Evolutionary conservation across 2,888 invertebrate species (phyloP).

Genomic region (Furcula furcula): DNA sequence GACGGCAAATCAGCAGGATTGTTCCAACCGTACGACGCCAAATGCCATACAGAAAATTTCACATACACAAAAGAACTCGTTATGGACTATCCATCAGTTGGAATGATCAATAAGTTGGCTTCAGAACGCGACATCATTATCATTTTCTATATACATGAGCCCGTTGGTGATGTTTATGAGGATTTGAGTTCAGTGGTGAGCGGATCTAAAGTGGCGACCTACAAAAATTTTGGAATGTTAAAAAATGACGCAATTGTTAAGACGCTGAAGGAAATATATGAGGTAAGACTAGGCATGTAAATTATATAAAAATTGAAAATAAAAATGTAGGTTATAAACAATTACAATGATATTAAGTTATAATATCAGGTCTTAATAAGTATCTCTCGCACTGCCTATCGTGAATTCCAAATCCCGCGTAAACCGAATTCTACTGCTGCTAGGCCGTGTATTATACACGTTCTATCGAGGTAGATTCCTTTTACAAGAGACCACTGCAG

Average conservation of each 20-base stretch:
- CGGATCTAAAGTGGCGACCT: slow-evolving; percentile 35
- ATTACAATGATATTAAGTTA: no score
- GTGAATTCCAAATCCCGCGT: no score
- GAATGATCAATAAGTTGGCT: slow-evolving; percentile 80
- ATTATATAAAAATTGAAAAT: no score
- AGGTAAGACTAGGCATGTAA: slow-evolving; percentile 33
- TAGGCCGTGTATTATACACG: no score
- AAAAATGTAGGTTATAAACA: no score
- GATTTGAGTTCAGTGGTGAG: slow-evolving; percentile 31
- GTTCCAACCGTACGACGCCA: slow-evolving; percentile 86
- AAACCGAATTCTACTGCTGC: no score
- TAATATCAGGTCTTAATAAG: no score
- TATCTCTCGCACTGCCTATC: no score
- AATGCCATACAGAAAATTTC: slow-evolving; percentile 82
- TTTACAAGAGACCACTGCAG: no score
- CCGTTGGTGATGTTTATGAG: slow-evolving; percentile 25
- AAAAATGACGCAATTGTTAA: slow-evolving; percentile 14
- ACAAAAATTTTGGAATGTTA: no score
- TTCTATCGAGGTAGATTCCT: no score
- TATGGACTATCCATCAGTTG: slow-evolving; percentile 91
- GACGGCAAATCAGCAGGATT: slow-evolving; percentile 88
- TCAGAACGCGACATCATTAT: slow-evolving; percentile 40
- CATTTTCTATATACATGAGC: slow-evolving; percentile 40
- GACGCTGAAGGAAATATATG: slow-evolving; percentile 43
- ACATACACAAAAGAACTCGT: slow-evolving; percentile 78